Base-by-base conservation (phyloP, 2,888 invertebrate species). In the Netelia melanura region DNA sequence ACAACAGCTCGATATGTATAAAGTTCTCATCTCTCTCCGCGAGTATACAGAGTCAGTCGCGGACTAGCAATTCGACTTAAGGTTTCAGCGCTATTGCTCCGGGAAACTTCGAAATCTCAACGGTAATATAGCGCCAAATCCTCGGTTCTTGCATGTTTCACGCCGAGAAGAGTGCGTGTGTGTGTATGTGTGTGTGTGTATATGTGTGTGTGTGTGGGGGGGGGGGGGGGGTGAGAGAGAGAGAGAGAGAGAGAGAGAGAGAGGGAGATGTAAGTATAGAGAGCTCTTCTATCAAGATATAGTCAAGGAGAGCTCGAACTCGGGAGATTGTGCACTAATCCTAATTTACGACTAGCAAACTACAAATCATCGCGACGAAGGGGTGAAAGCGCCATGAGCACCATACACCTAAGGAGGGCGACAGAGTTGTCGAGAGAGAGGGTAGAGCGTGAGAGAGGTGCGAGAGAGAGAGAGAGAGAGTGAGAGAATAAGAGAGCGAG, bases 301-400 rank as follows among this genome's bases (percentile, higher is more conserved):
- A 81, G 78, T 79, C 76, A 68, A 70, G 61, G 68, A 70, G 10
- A 67, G 71, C 75, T 77, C 70, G 48, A 68, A 82, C 77, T 72
- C 67, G 82, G 87, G 89, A 89, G 88, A 90, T 89, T 89, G 86
- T 83, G 77, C 78, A 79, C 82, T 90, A 90, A 90, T 90, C 89
- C 88, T 86, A 89, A 91, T 91, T 91, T 90, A 90, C 87, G 88
- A 82, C 79, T 81, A 75, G 88, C 84, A 58, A 81, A 85, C 80
- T 81, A 90, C 91, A 90, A 91, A 90, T 90, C 90, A 90, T 90
- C 86, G 77, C 81, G 85, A 67, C 67, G 67, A 80, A 78, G 70
- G 8, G 48, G 62, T 62, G 30, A 65, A 30, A 56, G 62, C 58
- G 58, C 65, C 43, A 38, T 61, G 23, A 14, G 38, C 67, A 70